Evolutionary conservation across 2,113 vertebrate genomes (phyloP).

Genomic region (Lepisosteus oculatus): DNA sequence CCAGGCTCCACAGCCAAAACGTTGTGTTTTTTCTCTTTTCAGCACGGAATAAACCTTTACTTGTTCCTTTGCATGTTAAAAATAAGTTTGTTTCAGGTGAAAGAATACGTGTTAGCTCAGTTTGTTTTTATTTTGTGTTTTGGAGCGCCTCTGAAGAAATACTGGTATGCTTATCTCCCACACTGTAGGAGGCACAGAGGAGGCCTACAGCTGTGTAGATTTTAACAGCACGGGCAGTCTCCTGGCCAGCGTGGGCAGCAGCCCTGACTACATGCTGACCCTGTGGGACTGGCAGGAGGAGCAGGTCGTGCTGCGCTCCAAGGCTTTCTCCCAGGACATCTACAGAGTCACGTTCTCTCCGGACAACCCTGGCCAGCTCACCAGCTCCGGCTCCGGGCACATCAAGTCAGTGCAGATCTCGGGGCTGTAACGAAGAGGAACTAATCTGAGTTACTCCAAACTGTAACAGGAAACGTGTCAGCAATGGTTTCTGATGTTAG

Average conservation of each 20-base stretch:
- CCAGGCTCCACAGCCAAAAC: too few species aligned
- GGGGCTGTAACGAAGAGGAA: too few species aligned
- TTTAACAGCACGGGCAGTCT: slow-evolving; percentile 76
- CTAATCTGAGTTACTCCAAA: too few species aligned
- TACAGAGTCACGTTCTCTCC: slow-evolving; percentile 84
- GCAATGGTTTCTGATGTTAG: too few species aligned
- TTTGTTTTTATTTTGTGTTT: background rate
- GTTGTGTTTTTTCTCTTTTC: too few species aligned
- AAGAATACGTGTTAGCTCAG: background rate
- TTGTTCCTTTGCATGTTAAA: too few species aligned
- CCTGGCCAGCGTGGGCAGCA: slow-evolving; percentile 79
- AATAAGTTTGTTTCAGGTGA: background rate
- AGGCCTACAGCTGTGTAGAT: slow-evolving; percentile 72
- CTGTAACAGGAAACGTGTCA: too few species aligned
- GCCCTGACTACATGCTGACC: slow-evolving; percentile 82
- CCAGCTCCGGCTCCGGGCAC: slow-evolving; percentile 80
- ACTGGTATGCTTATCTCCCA: slow-evolving; percentile 9
- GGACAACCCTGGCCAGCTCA: slow-evolving; percentile 77
- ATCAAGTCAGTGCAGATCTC: slow-evolving; percentile 74
- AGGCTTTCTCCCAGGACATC: slow-evolving; percentile 87
- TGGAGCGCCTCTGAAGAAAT: background rate
- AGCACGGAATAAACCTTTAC: too few species aligned
- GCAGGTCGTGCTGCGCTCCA: slow-evolving; percentile 73
- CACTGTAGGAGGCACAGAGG: slow-evolving; percentile 74
- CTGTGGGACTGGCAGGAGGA: slow-evolving; percentile 91